Conservation (phyloP, 2,113 vertebrate species). For the Furnarius figulus region DNA sequence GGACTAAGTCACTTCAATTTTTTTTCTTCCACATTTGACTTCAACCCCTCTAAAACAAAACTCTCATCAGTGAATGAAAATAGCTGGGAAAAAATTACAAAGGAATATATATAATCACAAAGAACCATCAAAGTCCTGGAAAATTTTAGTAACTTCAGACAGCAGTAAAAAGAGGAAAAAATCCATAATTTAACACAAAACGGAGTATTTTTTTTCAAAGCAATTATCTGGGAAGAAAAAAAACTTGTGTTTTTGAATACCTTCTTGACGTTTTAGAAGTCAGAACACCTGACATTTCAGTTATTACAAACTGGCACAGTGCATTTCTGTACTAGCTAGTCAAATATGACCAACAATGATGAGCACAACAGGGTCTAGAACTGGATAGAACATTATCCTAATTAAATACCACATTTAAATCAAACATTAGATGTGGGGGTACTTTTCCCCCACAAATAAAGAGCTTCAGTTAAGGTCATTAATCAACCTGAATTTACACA, state of each 20-base stretch:
- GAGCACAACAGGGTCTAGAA: neutral
- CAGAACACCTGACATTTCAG: neutral
- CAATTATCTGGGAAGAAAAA: neutral
- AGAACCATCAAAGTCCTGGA: neutral
- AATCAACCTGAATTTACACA: neutral
- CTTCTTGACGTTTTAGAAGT: neutral
- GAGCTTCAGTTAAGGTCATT: neutral
- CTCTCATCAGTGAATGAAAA: neutral
- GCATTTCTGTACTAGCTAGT: neutral
- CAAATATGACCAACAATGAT: neutral
- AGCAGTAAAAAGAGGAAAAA: neutral
- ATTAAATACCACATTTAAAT: neutral
- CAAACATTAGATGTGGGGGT: neutral
- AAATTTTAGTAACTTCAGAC: neutral
- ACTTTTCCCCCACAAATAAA: neutral
- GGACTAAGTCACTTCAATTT: neutral
- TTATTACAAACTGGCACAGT: neutral
- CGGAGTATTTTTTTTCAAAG: neutral
- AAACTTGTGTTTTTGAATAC: neutral
- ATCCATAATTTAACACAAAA: neutral
- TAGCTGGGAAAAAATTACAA: neutral
- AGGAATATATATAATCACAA: neutral
- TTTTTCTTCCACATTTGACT: neutral
- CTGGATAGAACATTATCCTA: neutral
- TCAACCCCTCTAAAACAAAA: neutral